These are phyloP conservation scores for Actinia tenebrosa DNA, from an alignment of 64 coral and sea anemone species.

Conservation along the genomic window DNA sequence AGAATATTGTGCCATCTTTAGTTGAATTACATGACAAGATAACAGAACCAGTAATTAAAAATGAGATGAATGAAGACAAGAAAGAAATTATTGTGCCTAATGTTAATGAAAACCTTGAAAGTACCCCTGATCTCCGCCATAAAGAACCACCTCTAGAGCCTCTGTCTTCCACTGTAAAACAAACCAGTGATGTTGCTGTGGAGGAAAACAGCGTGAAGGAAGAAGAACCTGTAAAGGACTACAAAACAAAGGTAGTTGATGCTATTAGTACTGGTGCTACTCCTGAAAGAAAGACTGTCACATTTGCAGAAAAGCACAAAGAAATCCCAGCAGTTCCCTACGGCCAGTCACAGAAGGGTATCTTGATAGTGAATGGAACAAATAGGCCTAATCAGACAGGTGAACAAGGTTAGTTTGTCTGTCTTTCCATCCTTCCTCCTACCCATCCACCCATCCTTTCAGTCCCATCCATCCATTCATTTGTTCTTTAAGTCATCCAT, in stretches of 20 bases:
- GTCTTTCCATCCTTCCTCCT: background rate
- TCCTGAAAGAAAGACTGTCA: slow-evolving; percentile 63
- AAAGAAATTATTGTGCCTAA: background rate
- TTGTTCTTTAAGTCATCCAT: background rate
- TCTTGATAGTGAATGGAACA: slow-evolving; percentile 10
- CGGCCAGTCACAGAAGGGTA: background rate
- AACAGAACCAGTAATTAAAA: background rate
- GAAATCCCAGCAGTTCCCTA: slow-evolving; percentile 12
- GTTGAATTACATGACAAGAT: background rate
- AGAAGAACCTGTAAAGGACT: background rate
- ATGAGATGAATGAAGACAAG: background rate
- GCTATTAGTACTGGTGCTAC: background rate
- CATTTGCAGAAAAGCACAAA: slow-evolving; percentile 44
- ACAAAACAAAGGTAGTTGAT: background rate
- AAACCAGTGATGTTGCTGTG: background rate
- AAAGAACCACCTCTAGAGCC: background rate
- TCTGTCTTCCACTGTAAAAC: background rate
- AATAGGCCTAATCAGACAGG: background rate
- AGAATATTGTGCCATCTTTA: background rate
- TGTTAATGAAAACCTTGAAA: background rate
- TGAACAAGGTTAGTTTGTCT: slow-evolving; percentile 4
- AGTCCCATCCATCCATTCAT: too few species aligned
- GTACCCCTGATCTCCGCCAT: background rate
- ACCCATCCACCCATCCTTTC: background rate
- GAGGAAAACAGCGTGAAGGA: background rate